Conservation (phyloP, 2,888 invertebrate species). For the Microctonus brassicae region DNA sequence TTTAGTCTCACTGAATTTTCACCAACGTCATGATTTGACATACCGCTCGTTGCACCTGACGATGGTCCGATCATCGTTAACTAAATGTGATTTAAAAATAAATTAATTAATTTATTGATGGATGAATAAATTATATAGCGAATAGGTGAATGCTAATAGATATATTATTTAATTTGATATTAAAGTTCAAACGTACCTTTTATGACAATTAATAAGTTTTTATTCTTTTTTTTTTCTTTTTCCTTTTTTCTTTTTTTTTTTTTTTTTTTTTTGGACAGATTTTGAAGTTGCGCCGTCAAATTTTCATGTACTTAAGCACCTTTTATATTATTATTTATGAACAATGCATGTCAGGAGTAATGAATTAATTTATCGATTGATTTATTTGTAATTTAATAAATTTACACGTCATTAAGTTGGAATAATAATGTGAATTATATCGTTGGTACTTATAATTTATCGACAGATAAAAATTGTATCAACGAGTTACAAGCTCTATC, state of each 20-base stretch:
- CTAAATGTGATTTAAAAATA: background rate
- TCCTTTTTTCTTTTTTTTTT: too few relatives aligned
- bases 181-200: background rate
- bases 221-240: background rate
- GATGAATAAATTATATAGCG: background rate
- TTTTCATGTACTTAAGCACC: background rate
- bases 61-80: slow-evolving; percentile 65
- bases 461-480: slow-evolving; percentile 37
- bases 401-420: background rate
- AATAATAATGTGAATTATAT: background rate
- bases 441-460: slow-evolving; percentile 10
- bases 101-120: background rate
- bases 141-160: too few relatives aligned
- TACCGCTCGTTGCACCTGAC: slow-evolving; percentile 52
- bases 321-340: background rate
- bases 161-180: background rate
- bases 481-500: slow-evolving; percentile 53
- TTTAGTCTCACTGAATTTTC: slow-evolving; percentile 54
- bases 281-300: background rate
- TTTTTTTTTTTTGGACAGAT: too few relatives aligned
- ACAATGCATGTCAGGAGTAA: background rate
- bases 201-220: background rate
- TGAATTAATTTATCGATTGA: background rate
- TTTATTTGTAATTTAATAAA: background rate
- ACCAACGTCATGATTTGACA: slow-evolving; percentile 49